phyloP scores from a whole-genome alignment of 2,888 invertebrate species.

The Micropterix aruncella region DNA sequence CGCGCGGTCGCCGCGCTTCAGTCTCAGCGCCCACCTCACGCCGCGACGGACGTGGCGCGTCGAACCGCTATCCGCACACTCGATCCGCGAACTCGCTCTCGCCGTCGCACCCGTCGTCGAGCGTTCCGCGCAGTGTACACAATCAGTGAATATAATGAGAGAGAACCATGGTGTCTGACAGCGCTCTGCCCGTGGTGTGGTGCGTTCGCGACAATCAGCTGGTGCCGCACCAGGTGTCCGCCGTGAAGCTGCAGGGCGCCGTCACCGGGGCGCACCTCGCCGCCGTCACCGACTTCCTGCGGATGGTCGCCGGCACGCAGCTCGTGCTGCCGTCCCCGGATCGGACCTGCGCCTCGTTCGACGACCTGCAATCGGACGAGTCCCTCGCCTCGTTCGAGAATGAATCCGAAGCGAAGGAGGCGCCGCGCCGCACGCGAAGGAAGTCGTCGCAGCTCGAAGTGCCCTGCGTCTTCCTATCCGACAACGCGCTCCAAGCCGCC shows the following conservation, averaged over 20 bases:
- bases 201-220: constrained; percentile 53
- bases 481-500: constrained; percentile 22
- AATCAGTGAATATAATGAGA: too few relatives aligned
- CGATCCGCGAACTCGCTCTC: too few relatives aligned
- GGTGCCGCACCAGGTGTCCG: constrained; percentile 51
- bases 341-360: not conserved
- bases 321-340: constrained; percentile 35
- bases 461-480: constrained; percentile 37
- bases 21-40: too few relatives aligned
- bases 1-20: too few relatives aligned
- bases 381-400: not conserved
- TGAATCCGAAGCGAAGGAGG: constrained; percentile 24
- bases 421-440: constrained; percentile 28
- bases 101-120: too few relatives aligned
- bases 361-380: not conserved
- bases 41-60: too few relatives aligned
- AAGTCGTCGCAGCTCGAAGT: constrained; percentile 41
- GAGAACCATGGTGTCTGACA: constrained; percentile 53
- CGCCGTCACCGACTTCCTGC: constrained; percentile 48
- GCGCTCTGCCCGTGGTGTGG: constrained; percentile 49
- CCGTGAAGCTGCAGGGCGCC: constrained; percentile 49
- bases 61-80: too few relatives aligned
- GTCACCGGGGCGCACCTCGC: constrained; percentile 51
- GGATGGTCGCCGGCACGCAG: constrained; percentile 47
- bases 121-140: too few relatives aligned